Evolutionary conservation across 35 echinoderm and acorn worm genomes (phyloP).

Genomic region (Apostichopus parvimensis): DNA sequence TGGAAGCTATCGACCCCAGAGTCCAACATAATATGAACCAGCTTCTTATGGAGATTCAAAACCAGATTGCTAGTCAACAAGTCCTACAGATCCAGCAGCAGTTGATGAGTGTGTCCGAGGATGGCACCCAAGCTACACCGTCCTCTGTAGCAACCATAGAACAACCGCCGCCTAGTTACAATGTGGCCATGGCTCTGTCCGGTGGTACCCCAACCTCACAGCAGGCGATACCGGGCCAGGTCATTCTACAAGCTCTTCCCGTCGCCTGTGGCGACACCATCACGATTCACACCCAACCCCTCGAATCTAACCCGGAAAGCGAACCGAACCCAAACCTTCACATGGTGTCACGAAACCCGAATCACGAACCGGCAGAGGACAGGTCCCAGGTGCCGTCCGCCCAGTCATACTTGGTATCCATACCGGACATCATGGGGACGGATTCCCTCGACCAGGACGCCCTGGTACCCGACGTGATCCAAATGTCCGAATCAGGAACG

Average conservation of each 20-base stretch:
- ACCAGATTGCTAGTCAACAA: slow-evolving; percentile 81
- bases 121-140: slow-evolving; percentile 56
- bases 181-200: slow-evolving; percentile 75
- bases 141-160: slow-evolving; percentile 15
- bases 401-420: slow-evolving; percentile 35
- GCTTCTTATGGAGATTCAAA: slow-evolving; percentile 70
- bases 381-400: neutral
- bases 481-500: slow-evolving; percentile 27
- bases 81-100: slow-evolving; percentile 67
- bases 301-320: neutral
- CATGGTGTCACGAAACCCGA: neutral
- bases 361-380: neutral
- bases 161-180: slow-evolving; percentile 92
- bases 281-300: slow-evolving; percentile 34
- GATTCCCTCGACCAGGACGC: slow-evolving; percentile 17
- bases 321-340: neutral
- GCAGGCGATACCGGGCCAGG: slow-evolving; percentile 61
- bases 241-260: slow-evolving; percentile 82
- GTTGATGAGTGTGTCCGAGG: slow-evolving; percentile 69
- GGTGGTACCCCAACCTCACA: slow-evolving; percentile 49
- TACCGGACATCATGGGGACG: slow-evolving; percentile 39
- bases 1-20: slow-evolving; percentile 59
- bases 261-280: slow-evolving; percentile 35
- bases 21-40: slow-evolving; percentile 87
- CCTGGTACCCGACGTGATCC: slow-evolving; percentile 26